Conservation (phyloP, 2,888 invertebrate genomes). For the Aquatica leii region DNA sequence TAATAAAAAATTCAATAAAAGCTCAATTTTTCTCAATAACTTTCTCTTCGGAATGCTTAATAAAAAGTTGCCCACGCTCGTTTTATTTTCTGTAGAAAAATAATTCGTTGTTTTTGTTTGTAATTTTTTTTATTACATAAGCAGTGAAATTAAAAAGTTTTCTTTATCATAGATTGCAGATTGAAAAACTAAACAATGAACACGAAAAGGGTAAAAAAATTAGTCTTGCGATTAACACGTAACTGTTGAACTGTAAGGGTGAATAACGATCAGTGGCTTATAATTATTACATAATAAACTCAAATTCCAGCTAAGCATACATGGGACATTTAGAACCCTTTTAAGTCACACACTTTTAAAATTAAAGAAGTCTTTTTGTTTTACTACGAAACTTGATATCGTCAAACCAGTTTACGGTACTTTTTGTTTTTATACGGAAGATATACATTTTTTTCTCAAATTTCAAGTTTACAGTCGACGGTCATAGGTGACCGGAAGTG, state of each 20-base stretch:
- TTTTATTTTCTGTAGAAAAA: too few species aligned
- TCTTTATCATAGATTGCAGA: too few species aligned
- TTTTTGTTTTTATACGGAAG: constrained; percentile 9
- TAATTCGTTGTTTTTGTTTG: too few species aligned
- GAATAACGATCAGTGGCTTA: not conserved
- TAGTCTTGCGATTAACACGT: not conserved
- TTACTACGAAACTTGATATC: constrained; percentile 21
- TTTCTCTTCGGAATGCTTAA: too few species aligned
- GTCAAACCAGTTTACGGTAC: constrained; percentile 19
- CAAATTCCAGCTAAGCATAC: too few species aligned
- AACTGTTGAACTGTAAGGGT: not conserved
- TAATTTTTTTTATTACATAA: too few species aligned
- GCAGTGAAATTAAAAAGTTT: too few species aligned
- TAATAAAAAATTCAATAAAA: too few species aligned
- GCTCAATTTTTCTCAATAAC: too few species aligned
- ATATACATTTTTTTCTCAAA: constrained; percentile 25
- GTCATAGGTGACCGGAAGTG: constrained; percentile 60
- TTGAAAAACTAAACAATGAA: too few species aligned
- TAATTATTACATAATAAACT: too few species aligned
- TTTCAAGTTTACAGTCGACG: constrained; percentile 39
- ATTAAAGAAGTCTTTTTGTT: constrained; percentile 13
- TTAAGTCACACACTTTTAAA: not conserved
- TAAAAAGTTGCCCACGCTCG: too few species aligned
- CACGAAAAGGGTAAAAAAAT: not conserved
- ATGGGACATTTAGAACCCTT: not conserved